Base-by-base conservation (phyloP, 2,113 vertebrate genomes). In the Aspidoscelis tigris region DNA sequence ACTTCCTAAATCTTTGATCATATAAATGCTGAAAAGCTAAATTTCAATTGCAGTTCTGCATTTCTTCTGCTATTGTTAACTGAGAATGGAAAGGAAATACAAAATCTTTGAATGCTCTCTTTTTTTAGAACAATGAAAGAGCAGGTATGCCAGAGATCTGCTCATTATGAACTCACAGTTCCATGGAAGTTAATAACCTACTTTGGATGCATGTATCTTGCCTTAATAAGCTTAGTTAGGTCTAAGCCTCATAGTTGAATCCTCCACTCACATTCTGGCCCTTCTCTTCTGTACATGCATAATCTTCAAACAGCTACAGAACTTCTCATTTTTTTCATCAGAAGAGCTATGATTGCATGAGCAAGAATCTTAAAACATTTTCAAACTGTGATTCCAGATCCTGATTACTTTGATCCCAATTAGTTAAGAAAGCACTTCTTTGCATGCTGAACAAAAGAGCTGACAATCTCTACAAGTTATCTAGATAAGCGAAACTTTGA, bases 1-100 rank as follows among this genome's bases (percentile, higher is more conserved):
- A 86, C 76, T 21, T 87, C 53, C 85, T 21, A 50, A 14, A n/a
- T 14, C 68, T 78, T 65, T 85, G 21, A 53, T 70, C 33, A 68
- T 86, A n/a, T 18, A 69, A 39, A 70, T 61, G 58, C 39, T 61
- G 21, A 47, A 44, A 64, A 81, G 26, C 9, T 41, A 66, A 41
- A 41, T 22, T 53, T 69, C 20, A 83, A 41, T n/a, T 24, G 20
- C 26, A 55, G 20, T 39, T 22, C 10, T 43, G 33, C 11, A 72
- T 72, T 72, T 18, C 10, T 69, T 70, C 18, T 24, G 50, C 24
- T 71, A 61, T 21, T 44, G n/a, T 44, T 61, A 77, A 75, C 61
- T 61, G 50, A 68, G 16, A n/a, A 78, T 78, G 18, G 39, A 72
- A 33, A 72, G 12, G 21, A 47, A 86, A 18, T 39, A 4, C 43